Evolutionary conservation across 2,113 vertebrate genomes (phyloP).

Genomic region (Argyrosomus japonicus): DNA sequence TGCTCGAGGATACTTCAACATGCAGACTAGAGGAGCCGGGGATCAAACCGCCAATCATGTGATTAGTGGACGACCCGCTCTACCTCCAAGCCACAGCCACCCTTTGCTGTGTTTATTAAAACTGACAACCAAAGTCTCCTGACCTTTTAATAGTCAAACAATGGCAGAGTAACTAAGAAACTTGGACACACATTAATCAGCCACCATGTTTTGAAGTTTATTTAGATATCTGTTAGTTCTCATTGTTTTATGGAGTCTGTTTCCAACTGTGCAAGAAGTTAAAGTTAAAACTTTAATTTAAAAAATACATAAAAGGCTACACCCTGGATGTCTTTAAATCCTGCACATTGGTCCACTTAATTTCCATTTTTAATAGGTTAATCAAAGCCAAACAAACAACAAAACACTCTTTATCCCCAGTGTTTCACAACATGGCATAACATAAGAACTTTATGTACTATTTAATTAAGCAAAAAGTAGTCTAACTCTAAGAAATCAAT

Average conservation of each 20-base stretch:
- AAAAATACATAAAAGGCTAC: not conserved
- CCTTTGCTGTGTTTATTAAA: not conserved
- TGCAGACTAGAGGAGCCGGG: no score
- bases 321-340: not conserved
- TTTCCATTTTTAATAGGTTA: slow-evolving; percentile 25
- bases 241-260: not conserved
- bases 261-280: not conserved
- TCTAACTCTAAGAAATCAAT: slow-evolving; percentile 34
- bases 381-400: slow-evolving; percentile 25
- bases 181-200: not conserved
- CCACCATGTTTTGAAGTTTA: not conserved
- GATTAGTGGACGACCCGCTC: no score
- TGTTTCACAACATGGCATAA: not conserved
- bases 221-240: not conserved
- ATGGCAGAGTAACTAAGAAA: not conserved
- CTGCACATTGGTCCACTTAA: not conserved
- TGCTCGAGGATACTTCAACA: no score
- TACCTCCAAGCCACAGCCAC: no score
- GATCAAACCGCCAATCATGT: no score
- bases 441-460: slow-evolving; percentile 1
- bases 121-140: not conserved
- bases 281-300: not conserved
- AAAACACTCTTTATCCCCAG: slow-evolving; percentile 10
- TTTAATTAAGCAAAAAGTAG: slow-evolving; percentile 51
- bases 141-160: not conserved